Base-by-base conservation (phyloP, 2,888 invertebrate species). In the Amorpha juglandis region DNA sequence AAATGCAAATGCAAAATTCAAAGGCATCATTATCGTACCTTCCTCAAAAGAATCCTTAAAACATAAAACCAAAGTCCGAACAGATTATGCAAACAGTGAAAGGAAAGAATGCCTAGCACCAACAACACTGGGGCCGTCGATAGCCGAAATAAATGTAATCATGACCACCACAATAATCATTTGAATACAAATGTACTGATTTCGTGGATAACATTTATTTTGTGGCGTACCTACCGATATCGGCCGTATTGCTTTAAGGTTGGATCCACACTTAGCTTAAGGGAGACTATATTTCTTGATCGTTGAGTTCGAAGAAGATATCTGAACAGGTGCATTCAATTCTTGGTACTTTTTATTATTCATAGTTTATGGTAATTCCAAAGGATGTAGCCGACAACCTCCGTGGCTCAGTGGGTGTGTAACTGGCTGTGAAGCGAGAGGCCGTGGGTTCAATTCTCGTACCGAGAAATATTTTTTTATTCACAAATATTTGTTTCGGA, bases 181-280 rank as follows among this genome's bases (percentile, higher is more conserved):
- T 92, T 92, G 91, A 91, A 91, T 92, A 89, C 83, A 85, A 92
- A 92, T 91, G 87, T 88, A 86, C 89, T 86, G 90, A 91, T 91
- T 91, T 89, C 74, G 78, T 78, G 71, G 71, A 72, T 27, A 63
- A 53, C 62, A 63, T 66, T 52, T 66, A 63, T 65, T 65, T 65
- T 42, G 58, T 63, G 19, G 68, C 35, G 64, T 68, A 72, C 70
- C 69, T 71, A 70, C 71, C 70, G 69, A 74, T 74, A 69, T 63
- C 35, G 68, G 50, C 67, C 63, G 72, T 74, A 75, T 74, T 70
- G 74, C 71, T 69, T 67, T 58, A 58, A 58, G 58, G 58, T 38
- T 38, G 16, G 42, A 19, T 19, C n/a, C 38, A 58, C 58, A 42
- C 42, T 21, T 19, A 58, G 19, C 33, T 35, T 58, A 16, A 7